Conservation (phyloP, 2,797 vertebrate species). For the Cheirogaleus major region DNA sequence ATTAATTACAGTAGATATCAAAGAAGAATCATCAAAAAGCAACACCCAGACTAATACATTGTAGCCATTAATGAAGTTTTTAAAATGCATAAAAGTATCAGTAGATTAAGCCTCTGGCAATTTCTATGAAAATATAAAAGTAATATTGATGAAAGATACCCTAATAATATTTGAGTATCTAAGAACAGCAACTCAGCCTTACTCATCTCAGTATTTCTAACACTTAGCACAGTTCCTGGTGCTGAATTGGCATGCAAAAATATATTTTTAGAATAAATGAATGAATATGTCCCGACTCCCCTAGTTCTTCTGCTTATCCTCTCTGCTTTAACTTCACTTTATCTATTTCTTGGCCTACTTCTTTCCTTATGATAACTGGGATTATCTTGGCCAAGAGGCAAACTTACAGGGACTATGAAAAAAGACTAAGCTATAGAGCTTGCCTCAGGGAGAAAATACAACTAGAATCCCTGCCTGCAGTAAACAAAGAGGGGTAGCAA, state of each 20-base stretch:
- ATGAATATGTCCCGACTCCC: background rate
- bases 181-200: background rate
- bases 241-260: background rate
- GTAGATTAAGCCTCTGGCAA: conserved; percentile 20
- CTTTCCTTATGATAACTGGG: background rate
- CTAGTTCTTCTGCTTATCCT: background rate
- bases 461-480: background rate
- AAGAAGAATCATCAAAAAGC: conserved; percentile 15
- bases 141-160: conserved; percentile 20
- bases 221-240: background rate
- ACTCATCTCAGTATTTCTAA: background rate
- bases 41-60: background rate
- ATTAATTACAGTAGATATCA: conserved; percentile 29
- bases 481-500: background rate
- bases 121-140: conserved; percentile 43
- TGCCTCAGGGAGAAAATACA: background rate
- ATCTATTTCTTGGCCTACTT: conserved; percentile 7
- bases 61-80: conserved; percentile 4
- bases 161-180: background rate
- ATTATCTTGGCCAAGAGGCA: background rate
- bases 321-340: conserved; percentile 20
- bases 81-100: background rate
- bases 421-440: background rate
- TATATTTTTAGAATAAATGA: conserved; percentile 33
- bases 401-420: background rate